Conservation (phyloP, 2,888 invertebrate genomes). For the Eudasyphora cyanicolor region DNA sequence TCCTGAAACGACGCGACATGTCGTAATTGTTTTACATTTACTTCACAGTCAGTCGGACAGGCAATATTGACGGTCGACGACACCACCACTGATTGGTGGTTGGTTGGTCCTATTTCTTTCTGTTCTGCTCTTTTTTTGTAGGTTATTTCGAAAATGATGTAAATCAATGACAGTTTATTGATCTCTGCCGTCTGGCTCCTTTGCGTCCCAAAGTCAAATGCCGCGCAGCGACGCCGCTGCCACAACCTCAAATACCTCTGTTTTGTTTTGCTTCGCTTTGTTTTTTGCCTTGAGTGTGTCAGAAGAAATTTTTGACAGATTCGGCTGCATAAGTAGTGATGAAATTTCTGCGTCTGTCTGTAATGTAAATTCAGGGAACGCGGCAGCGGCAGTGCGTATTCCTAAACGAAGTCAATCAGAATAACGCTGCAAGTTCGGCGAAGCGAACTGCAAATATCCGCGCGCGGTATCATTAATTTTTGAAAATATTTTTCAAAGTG, state of each 20-base stretch:
- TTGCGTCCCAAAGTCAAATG: background rate
- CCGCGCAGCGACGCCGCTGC: background rate
- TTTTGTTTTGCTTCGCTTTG: background rate
- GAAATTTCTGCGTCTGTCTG: background rate
- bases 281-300: background rate
- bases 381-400: background rate
- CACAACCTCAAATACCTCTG: background rate
- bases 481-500: background rate
- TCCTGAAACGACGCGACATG: background rate
- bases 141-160: conserved; percentile 4
- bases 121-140: background rate
- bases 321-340: background rate
- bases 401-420: background rate
- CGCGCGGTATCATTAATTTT: background rate
- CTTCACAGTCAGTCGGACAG: background rate
- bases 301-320: background rate
- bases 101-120: background rate
- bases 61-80: background rate
- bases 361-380: background rate
- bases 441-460: background rate
- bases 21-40: background rate
- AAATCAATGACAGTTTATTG: background rate
- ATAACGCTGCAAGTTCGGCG: background rate
- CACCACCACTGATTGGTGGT: no score
- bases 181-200: background rate